These are phyloP conservation scores for rat (Rattus norvegicus) DNA, from an alignment of 2,113 vertebrate genomes.

Conservation along the genomic window GRCr8 NC_086031.1:80057501-80058000, in stretches of 20 bases:
- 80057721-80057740: background rate
- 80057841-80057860: background rate
- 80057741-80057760: background rate
- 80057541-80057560: background rate
- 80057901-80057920: background rate
- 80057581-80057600: background rate
- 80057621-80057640: background rate
- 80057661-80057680: background rate
- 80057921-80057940: no score
- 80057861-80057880: background rate
- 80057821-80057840: background rate
- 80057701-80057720: background rate
- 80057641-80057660: background rate
- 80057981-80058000: no score
- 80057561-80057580: background rate
- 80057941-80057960: no score
- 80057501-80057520: background rate
- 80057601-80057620: background rate
- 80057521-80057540: background rate
- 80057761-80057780: background rate
- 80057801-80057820: background rate
- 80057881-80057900: background rate
- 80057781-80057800: background rate
- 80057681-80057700: background rate
- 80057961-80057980: no score